Evolutionary conservation across 2,113 vertebrate genomes (phyloP).

Genomic region (Phrynosoma platyrhinos): DNA sequence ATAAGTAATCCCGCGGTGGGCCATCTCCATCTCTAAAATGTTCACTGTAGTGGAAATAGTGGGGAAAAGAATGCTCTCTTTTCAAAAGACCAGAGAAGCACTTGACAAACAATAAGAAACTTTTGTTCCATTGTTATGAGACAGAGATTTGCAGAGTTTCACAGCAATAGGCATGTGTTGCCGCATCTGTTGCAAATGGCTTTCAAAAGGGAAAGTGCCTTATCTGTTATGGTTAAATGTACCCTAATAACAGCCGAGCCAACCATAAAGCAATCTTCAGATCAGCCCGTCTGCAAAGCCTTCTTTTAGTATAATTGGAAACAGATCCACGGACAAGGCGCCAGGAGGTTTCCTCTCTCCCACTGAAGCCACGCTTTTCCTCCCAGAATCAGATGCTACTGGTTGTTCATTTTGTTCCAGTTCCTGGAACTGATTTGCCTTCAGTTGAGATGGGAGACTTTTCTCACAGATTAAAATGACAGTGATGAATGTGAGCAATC

Average conservation of each 20-base stretch:
- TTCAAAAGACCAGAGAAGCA: not conserved
- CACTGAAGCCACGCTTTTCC: conserved; percentile 16
- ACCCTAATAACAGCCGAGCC: conserved; percentile 3
- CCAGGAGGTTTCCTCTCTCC: not conserved
- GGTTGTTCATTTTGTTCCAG: conserved; percentile 41
- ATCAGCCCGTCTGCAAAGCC: conserved; percentile 41
- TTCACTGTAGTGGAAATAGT: not conserved
- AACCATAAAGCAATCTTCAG: conserved; percentile 40
- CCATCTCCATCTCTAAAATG: not conserved
- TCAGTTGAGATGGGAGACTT: conserved; percentile 3
- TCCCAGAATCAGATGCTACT: conserved; percentile 5
- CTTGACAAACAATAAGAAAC: not conserved
- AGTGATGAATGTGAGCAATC: not conserved
- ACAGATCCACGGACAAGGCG: conserved; percentile 35
- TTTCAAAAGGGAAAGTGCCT: conserved; percentile 6
- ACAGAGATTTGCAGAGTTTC: not conserved
- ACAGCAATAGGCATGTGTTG: not conserved
- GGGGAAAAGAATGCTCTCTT: not conserved
- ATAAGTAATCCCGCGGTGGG: not conserved
- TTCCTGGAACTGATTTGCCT: conserved; percentile 51
- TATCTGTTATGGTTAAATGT: conserved; percentile 13
- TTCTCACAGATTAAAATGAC: conserved; percentile 33
- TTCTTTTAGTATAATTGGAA: conserved; percentile 23
- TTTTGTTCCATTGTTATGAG: not conserved
- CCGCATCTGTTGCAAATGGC: conserved; percentile 26